Evolutionary conservation across 2,888 invertebrate genomes (phyloP).

Genomic region (Melanophora roralis): DNA sequence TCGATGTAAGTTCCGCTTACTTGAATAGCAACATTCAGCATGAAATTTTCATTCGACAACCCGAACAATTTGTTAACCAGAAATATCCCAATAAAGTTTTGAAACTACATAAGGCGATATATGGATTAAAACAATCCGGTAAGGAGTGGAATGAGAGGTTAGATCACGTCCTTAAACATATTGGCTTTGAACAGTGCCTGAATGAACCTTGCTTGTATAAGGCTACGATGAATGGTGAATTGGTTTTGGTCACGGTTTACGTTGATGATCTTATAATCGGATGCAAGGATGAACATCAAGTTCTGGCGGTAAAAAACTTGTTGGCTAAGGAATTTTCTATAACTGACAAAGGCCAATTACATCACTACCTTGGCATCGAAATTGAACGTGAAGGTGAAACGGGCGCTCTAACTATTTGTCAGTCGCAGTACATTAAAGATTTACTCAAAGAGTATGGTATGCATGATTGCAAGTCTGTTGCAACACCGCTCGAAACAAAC

Average conservation of each 20-base stretch:
- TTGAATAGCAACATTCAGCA: conserved; percentile 50
- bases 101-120: too few species aligned
- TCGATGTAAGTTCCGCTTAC: conserved; percentile 57
- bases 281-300: background rate
- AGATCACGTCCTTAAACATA: conserved; percentile 35
- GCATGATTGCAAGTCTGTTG: background rate
- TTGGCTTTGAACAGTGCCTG: conserved; percentile 1
- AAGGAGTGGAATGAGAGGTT: conserved; percentile 46
- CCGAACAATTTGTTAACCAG: conserved; percentile 25
- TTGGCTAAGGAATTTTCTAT: background rate
- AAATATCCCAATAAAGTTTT: conserved; percentile 27
- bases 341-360: conserved; percentile 10
- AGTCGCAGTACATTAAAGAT: background rate
- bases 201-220: background rate
- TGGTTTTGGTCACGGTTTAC: background rate
- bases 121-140: conserved; percentile 54
- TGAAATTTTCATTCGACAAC: conserved; percentile 54
- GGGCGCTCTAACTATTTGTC: conserved; percentile 32
- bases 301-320: background rate
- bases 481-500: too few species aligned
- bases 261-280: background rate
- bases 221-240: background rate
- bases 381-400: conserved; percentile 32
- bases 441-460: background rate
- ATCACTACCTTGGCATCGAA: conserved; percentile 45